These are phyloP conservation scores for Ivindomyrus marchei DNA, from an alignment of 2,113 vertebrate species.

Conservation along the genomic window DNA sequence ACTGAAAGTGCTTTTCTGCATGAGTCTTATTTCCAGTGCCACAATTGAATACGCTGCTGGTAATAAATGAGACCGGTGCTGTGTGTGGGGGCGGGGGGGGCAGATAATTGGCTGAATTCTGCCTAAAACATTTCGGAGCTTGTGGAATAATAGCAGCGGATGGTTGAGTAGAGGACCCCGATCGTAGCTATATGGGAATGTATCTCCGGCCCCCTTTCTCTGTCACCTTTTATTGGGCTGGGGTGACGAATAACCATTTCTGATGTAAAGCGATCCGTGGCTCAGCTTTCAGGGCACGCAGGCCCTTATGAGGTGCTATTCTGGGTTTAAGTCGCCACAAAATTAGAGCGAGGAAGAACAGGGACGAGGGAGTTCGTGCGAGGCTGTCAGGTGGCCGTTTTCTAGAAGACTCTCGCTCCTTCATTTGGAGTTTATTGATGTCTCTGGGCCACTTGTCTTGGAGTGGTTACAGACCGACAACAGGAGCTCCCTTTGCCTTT, in stretches of 20 bases:
- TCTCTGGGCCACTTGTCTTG: neutral
- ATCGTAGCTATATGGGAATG: neutral
- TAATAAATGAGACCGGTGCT: neutral
- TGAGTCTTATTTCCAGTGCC: neutral
- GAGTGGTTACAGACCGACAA: neutral
- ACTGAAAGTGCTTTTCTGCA: conserved; percentile 3
- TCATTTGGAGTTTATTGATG: neutral
- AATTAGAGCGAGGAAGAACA: neutral
- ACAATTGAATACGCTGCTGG: neutral
- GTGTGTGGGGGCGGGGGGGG: no score
- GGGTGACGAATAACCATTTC: neutral
- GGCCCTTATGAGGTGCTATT: neutral
- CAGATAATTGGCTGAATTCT: conserved; percentile 13
- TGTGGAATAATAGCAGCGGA: neutral
- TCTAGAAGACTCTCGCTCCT: neutral
- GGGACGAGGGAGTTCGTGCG: neutral
- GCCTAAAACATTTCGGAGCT: conserved; percentile 6
- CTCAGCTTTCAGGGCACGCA: neutral
- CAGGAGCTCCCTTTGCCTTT: neutral
- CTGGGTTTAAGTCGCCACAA: neutral
- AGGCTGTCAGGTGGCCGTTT: neutral
- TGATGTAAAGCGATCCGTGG: neutral
- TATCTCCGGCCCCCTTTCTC: neutral
- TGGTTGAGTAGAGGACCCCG: neutral
- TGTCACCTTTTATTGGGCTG: neutral